Percentiles rank a stretch among this genome's conserved stretches.
phyloP scores from a whole-genome alignment of 2,888 invertebrate species.

The Beris morrisii region DNA sequence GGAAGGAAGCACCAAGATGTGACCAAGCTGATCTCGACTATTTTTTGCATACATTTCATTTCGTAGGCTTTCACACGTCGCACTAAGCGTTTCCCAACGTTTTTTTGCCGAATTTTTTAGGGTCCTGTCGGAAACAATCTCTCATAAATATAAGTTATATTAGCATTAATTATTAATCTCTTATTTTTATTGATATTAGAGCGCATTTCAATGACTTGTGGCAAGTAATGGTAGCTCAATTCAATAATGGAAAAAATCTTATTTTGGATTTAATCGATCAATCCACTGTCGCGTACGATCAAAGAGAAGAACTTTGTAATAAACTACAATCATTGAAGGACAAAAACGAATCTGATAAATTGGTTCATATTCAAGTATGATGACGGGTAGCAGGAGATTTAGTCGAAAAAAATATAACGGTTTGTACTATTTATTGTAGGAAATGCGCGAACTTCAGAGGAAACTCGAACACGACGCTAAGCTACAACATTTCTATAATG shows the following conservation, averaged over 20 bases:
- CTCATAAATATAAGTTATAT: too few relatives aligned
- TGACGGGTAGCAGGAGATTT: background rate
- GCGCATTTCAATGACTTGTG: constrained; percentile 81
- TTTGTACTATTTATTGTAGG: constrained; percentile 55
- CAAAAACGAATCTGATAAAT: constrained; percentile 72
- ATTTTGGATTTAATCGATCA: constrained; percentile 86
- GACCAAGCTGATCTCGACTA: too few relatives aligned
- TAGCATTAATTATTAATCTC: too few relatives aligned
- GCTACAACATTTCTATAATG: constrained; percentile 79
- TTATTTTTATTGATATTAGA: constrained; percentile 52
- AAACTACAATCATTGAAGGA: constrained; percentile 81
- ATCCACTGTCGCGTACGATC: constrained; percentile 85
- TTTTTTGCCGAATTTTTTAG: too few relatives aligned
- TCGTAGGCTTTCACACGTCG: too few relatives aligned
- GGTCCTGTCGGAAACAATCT: too few relatives aligned
- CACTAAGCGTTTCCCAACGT: too few relatives aligned
- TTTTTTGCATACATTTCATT: too few relatives aligned
- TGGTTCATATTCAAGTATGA: constrained; percentile 62
- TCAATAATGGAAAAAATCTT: constrained; percentile 77
- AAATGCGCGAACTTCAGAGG: constrained; percentile 85
- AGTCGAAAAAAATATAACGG: background rate
- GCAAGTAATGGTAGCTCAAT: constrained; percentile 73
- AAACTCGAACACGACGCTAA: constrained; percentile 84
- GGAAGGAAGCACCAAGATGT: too few relatives aligned
- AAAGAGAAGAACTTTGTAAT: constrained; percentile 77